phyloP scores from a whole-genome alignment of 37 sponge, comb jelly and placozoan genomes.

The Chondrosia reniformis region DNA sequence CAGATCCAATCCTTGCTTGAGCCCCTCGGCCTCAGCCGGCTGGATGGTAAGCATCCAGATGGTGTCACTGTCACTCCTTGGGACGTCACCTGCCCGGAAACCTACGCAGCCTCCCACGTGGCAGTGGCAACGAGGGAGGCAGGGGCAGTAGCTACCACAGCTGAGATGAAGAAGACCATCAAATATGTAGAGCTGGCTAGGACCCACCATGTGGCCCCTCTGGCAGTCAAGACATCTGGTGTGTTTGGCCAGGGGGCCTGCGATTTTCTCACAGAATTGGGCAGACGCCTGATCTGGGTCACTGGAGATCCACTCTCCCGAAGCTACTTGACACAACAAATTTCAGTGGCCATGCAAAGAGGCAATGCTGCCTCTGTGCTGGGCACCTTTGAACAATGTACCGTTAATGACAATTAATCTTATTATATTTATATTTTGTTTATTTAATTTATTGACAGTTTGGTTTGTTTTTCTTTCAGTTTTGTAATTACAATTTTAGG shows the following conservation, averaged over 20 bases:
- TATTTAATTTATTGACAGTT: no score
- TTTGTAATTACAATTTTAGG: no score
- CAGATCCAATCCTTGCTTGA: neutral
- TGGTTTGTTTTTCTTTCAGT: no score
- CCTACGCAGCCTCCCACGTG: neutral
- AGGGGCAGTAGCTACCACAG: neutral
- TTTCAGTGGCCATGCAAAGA: no score
- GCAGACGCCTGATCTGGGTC: neutral
- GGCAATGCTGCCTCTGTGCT: no score
- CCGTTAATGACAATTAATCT: no score
- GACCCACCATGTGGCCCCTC: neutral
- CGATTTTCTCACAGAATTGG: neutral
- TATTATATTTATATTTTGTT: no score
- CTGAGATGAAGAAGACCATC: neutral
- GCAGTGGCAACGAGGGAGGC: slow-evolving; percentile 3
- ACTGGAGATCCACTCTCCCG: no score
- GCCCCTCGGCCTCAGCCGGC: neutral
- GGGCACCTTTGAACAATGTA: no score
- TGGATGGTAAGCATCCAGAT: neutral
- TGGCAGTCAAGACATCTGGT: slow-evolving; percentile 4
- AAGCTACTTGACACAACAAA: no score
- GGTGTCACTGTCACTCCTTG: no score
- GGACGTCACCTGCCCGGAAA: neutral
- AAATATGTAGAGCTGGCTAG: neutral
- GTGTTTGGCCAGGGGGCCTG: neutral